These are phyloP conservation scores for Hyla sarda DNA, from an alignment of 2,113 vertebrate genomes.

Conservation along the genomic window DNA sequence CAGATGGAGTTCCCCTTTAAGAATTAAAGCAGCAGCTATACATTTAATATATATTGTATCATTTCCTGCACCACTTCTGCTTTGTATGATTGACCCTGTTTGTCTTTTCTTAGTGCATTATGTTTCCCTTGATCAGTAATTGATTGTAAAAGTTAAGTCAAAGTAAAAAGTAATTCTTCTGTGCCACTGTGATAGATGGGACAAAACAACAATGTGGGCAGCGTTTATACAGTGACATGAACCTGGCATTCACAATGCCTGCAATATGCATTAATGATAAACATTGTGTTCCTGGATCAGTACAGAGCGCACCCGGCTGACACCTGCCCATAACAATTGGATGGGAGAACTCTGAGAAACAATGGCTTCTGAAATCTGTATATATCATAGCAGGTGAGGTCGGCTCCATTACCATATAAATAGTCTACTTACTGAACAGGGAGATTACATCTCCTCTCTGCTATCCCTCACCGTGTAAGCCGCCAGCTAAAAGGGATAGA, in stretches of 20 bases:
- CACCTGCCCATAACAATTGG: constrained; percentile 3
- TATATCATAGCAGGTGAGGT: not conserved
- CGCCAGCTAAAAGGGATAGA: not conserved
- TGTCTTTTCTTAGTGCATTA: not conserved
- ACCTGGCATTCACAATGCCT: not conserved
- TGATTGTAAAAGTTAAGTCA: not conserved
- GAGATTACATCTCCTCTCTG: not conserved
- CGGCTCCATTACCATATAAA: constrained; percentile 20
- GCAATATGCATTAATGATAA: not conserved
- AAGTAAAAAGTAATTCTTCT: not conserved
- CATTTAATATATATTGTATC: not conserved
- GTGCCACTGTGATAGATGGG: not conserved
- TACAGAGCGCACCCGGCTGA: not conserved
- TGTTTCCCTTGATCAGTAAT: not conserved
- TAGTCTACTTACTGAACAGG: not conserved
- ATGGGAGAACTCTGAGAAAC: not conserved
- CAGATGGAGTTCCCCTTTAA: too few relatives aligned
- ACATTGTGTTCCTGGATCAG: not conserved
- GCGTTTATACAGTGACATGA: not conserved
- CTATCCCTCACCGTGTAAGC: not conserved
- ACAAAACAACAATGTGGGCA: not conserved
- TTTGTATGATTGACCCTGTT: not conserved
- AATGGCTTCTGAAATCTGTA: not conserved
- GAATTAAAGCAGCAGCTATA: not conserved
- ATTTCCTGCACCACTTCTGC: not conserved